Base-by-base conservation (phyloP, 2,797 vertebrate genomes). In the Ciconia nigra region DNA sequence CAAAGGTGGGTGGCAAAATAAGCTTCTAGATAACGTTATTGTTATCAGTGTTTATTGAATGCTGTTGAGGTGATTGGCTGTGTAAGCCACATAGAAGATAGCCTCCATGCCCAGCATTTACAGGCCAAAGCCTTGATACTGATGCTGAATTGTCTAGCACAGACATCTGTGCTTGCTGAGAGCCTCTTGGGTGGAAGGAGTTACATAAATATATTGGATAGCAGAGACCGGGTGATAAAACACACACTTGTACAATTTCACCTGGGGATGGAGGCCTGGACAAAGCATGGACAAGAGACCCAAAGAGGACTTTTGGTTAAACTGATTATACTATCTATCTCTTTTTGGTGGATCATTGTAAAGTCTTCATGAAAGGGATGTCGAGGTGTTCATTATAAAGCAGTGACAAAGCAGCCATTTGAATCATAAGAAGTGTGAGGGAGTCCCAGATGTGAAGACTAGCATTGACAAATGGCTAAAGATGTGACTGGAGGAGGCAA, bases 71-170 rank as follows among this genome's bases (percentile, higher is more conserved):
- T 71, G 87, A 52, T 37, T 59, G 17, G 41, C 69, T 88, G 1
- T 15, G n/a, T 37, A 52, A 90, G 57, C 25, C 61, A 55, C 0
- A 0, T 44, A 54, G 55, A 46, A 54, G 0, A 3, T 15, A 46
- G 39, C 51, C 33, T 49, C 18, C 21, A 11, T 57, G 15, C 65
- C 20, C 42, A 76, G 12, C 28, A 47, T 93, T 58, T 85, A 80
- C 39, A 70, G 42, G 59, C 67, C 59, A 73, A 54, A 90, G 59
- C 57, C 37, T 77, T 54, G 33, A 49, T 29, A 31, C n/a, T 25
- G 41, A 28, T 82, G 39, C 42, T 72, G 58, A 65, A 33, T 89
- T 57, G 49, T 35, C 54, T 83, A 47, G 46, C 51, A 35, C 22
- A 85, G 58, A 69, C 22, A 19, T 89, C 47, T 74, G n/a, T 1